phyloP scores from a whole-genome alignment of 2,888 invertebrate genomes.

The Odontocolon sp. region DNA sequence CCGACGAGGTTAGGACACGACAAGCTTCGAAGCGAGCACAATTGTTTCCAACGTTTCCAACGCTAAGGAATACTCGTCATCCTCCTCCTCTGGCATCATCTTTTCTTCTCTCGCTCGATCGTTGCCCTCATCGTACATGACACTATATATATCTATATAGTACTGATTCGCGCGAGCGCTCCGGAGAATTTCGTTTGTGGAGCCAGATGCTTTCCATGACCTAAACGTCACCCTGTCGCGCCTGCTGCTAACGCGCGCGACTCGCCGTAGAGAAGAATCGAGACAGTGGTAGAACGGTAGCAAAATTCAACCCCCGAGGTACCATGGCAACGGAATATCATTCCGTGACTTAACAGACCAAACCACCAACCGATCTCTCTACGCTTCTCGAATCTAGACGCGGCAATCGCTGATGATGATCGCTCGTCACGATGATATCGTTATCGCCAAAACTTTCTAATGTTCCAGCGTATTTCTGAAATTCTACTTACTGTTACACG shows the following conservation, averaged over 20 bases:
- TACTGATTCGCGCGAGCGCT: slow-evolving; percentile 3
- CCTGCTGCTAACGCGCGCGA: slow-evolving; percentile 50
- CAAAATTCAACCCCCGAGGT: slow-evolving; percentile 10
- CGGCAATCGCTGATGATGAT: slow-evolving; percentile 6
- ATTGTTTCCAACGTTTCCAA: not conserved
- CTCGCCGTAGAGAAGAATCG: slow-evolving; percentile 29
- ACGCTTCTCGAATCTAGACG: not conserved
- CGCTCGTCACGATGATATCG: not conserved
- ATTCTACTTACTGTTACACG: not conserved
- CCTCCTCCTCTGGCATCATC: not conserved
- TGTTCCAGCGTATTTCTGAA: not conserved
- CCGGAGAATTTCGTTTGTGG: slow-evolving; percentile 41
- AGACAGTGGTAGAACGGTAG: not conserved
- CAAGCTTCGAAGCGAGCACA: not conserved
- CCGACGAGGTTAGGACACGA: slow-evolving; percentile 8
- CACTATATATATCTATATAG: too few relatives aligned
- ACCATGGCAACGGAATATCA: slow-evolving; percentile 21
- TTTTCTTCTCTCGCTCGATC: slow-evolving; percentile 13
- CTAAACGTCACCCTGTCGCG: slow-evolving; percentile 46
- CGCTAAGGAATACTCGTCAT: not conserved
- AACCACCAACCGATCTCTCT: not conserved
- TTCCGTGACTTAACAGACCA: not conserved
- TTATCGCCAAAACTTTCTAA: slow-evolving; percentile 21
- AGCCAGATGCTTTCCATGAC: slow-evolving; percentile 57
- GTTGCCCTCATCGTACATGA: slow-evolving; percentile 17